phyloP scores from a whole-genome alignment of 2,113 vertebrate genomes.

The Glareola pratincola region DNA sequence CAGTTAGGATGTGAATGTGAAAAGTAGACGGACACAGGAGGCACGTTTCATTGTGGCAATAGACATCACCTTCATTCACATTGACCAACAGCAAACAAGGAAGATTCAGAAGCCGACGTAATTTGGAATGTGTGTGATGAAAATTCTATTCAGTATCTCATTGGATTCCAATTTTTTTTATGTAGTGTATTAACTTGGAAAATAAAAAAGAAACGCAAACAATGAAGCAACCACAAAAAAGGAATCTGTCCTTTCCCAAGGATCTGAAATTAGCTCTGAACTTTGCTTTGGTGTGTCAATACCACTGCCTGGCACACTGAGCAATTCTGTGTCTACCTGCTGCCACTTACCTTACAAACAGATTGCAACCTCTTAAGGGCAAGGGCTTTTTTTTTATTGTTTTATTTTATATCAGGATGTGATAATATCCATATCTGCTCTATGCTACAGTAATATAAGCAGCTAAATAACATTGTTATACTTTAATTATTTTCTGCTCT shows the following conservation, averaged over 20 bases:
- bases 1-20: background rate
- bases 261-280: background rate
- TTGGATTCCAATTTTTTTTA: background rate
- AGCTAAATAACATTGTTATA: background rate
- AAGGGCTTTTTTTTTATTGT: background rate
- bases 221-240: background rate
- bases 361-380: background rate
- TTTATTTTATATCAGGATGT: background rate
- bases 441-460: background rate
- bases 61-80: background rate
- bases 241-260: background rate
- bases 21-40: background rate
- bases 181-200: background rate
- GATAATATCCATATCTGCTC: background rate
- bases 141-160: background rate
- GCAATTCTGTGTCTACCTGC: background rate
- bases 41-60: accelerated
- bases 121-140: background rate
- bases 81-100: background rate
- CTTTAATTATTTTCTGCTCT: background rate
- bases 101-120: background rate
- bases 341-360: background rate
- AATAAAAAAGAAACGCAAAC: background rate
- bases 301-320: background rate
- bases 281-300: background rate